A percentile compares a stretch with the other conserved stretches of the same genome.
These are phyloP conservation scores for Drosophila micromelanica DNA, from an alignment of 1,140 invertebrate species.

Conservation along the genomic window DNA sequence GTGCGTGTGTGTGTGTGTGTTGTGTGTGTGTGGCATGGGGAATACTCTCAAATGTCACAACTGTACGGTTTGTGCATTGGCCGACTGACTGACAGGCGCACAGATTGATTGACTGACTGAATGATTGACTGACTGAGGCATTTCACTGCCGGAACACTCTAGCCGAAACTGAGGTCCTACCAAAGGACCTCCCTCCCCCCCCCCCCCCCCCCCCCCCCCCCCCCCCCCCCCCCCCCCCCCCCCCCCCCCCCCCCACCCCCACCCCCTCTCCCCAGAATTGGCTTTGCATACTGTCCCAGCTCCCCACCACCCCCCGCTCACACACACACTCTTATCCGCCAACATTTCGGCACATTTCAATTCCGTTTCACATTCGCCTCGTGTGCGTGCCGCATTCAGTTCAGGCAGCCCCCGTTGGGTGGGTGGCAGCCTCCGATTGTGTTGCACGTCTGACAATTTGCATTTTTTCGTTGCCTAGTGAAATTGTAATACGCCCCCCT, in stretches of 20 bases:
- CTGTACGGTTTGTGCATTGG: conserved; percentile 9
- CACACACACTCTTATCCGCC: neutral
- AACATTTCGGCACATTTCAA: conserved; percentile 32
- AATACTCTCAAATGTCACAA: too few relatives aligned
- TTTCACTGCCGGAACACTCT: conserved; percentile 7
- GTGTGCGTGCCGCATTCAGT: conserved; percentile 37
- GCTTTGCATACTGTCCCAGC: conserved; percentile 3
- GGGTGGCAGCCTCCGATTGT: conserved; percentile 47
- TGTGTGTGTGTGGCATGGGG: too few relatives aligned
- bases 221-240: too few relatives aligned
- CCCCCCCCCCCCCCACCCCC: neutral
- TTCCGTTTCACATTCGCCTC: conserved; percentile 28
- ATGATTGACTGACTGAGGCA: conserved; percentile 41
- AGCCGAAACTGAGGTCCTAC: too few relatives aligned
- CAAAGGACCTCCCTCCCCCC: too few relatives aligned
- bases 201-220: too few relatives aligned
- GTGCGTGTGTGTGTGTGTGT: too few relatives aligned
- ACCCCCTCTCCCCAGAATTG: neutral
- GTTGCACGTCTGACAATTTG: conserved; percentile 74
- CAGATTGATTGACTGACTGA: conserved; percentile 29
- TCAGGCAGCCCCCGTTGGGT: neutral
- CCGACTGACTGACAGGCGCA: conserved; percentile 40
- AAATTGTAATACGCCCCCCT: neutral
- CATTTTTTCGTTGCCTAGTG: conserved; percentile 56
- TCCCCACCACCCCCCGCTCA: neutral